Evolutionary conservation across 2,888 invertebrate genomes (phyloP).

Genomic region (Meloe dianella): DNA sequence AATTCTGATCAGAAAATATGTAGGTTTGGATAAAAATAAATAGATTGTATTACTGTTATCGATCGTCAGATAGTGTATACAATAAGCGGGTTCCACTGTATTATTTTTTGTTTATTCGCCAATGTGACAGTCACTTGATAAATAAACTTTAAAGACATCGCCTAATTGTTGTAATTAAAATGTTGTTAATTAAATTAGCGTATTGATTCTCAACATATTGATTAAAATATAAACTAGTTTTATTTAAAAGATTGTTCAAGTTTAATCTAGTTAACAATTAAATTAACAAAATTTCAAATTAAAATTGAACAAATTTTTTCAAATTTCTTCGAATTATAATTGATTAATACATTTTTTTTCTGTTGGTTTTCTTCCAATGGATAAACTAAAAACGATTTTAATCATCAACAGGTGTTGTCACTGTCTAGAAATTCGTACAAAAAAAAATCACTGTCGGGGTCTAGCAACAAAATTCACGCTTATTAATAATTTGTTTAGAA

Average conservation of each 20-base stretch:
- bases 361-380: neutral
- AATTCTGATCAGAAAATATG: too few relatives aligned
- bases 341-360: neutral
- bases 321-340: neutral
- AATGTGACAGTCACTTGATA: neutral
- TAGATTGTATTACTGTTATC: too few relatives aligned
- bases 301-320: neutral
- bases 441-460: neutral
- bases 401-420: neutral
- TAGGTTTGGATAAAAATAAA: too few relatives aligned
- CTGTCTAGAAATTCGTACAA: neutral
- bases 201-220: neutral
- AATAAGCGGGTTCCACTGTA: too few relatives aligned
- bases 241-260: neutral
- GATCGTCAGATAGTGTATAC: too few relatives aligned
- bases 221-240: conserved; percentile 7
- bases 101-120: neutral
- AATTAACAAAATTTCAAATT: neutral
- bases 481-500: neutral
- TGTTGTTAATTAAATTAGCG: neutral
- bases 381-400: neutral
- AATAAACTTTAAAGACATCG: neutral
- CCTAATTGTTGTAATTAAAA: conserved; percentile 4
- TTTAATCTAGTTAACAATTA: neutral
- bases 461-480: neutral